Conservation (phyloP, 2,888 invertebrate genomes). For the Anagyrus pseudococci region DNA sequence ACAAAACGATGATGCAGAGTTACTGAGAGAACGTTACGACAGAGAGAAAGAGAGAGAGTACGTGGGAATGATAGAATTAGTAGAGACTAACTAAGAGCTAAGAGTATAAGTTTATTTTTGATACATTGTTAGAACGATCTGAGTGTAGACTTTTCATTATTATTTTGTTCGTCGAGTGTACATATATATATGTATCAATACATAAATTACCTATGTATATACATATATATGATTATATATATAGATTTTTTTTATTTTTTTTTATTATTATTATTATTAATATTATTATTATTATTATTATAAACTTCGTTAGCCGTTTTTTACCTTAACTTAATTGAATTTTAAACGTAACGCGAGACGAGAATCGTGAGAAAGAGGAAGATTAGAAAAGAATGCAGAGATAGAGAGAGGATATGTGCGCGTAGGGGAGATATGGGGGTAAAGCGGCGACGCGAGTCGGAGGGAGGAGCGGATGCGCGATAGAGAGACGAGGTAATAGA, state of each 20-base stretch:
- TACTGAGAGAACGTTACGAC: constrained; percentile 27
- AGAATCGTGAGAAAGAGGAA: too few species aligned
- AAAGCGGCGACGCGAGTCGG: too few species aligned
- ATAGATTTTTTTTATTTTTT: not conserved
- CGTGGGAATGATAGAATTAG: too few species aligned
- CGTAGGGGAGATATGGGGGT: too few species aligned
- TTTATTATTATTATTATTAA: constrained; percentile 61
- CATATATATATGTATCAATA: constrained; percentile 59
- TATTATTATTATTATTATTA: constrained; percentile 27
- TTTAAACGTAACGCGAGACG: too few species aligned
- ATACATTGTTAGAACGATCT: constrained; percentile 60
- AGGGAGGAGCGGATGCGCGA: too few species aligned
- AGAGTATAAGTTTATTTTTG: constrained; percentile 61
- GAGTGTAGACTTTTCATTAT: constrained; percentile 55
- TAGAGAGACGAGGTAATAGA: too few species aligned
- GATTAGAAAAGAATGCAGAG: too few species aligned
- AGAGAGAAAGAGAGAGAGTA: constrained; percentile 41
- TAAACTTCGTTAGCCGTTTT: too few species aligned
- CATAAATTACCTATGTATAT: constrained; percentile 47
- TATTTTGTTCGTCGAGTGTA: constrained; percentile 58
- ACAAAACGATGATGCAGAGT: constrained; percentile 30
- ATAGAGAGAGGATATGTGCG: too few species aligned
- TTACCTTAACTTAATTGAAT: too few species aligned
- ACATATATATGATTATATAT: not conserved
- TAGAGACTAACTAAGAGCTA: constrained; percentile 44